A percentile compares a stretch with the other conserved stretches of the same genome.
Conservation (phyloP, 2,797 vertebrate species). For the Distichodus sexfasciatus region DNA sequence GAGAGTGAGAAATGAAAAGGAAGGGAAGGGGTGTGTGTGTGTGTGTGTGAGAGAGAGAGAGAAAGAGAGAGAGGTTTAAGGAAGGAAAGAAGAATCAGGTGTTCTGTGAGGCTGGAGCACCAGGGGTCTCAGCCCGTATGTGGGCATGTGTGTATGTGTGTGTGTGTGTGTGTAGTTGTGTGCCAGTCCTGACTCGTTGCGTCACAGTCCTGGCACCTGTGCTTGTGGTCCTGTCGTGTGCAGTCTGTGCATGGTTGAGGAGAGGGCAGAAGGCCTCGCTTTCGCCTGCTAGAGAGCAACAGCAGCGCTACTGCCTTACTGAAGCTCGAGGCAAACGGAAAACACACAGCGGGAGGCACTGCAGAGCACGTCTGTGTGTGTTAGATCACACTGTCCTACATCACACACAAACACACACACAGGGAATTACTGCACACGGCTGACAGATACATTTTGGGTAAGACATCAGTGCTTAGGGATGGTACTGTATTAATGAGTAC, state of each 20-base stretch:
- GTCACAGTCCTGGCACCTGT: conserved; percentile 5
- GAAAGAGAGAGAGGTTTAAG: too few relatives aligned
- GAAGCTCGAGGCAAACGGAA: not conserved
- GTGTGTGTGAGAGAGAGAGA: too few relatives aligned
- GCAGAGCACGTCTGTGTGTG: not conserved
- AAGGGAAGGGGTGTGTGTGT: too few relatives aligned
- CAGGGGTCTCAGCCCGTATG: too few relatives aligned
- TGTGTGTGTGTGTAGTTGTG: not conserved
- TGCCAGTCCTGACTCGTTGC: conserved; percentile 27
- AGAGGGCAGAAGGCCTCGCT: not conserved
- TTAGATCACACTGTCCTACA: conserved; percentile 4
- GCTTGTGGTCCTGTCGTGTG: not conserved
- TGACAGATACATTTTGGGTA: too few relatives aligned
- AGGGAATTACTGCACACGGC: too few relatives aligned
- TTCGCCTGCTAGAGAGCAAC: not conserved
- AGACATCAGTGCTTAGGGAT: too few relatives aligned
- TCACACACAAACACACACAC: too few relatives aligned
- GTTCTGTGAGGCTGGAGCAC: too few relatives aligned
- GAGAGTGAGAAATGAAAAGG: not conserved
- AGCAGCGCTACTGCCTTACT: not conserved
- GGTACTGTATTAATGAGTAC: too few relatives aligned
- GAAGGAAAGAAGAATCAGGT: too few relatives aligned
- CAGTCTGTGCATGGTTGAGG: not conserved
- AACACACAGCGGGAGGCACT: not conserved
- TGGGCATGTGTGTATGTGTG: not conserved